Base-by-base conservation (phyloP, 2,888 invertebrate genomes). In the Parnassius orleans region DNA sequence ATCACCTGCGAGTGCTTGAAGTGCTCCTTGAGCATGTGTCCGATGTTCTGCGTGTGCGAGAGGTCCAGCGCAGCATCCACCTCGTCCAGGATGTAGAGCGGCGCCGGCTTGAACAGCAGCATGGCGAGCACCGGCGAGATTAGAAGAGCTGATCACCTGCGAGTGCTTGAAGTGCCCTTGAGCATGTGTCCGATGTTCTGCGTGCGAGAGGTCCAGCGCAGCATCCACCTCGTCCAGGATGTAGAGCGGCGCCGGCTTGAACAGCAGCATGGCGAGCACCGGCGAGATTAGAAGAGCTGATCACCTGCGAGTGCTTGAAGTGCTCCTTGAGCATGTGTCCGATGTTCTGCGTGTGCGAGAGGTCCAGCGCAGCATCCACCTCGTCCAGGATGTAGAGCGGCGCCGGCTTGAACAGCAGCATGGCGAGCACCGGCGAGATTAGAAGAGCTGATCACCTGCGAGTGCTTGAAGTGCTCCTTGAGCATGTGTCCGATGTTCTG, bases 321-420 rank as follows among this genome's bases (percentile, higher is more conserved):
- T 98, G 98, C 12, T 86, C 80, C 79, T 19, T 19, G 55, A 99
- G 93, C 98, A 99, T 99, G 72, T 94, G 94, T 3, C 99, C 99
- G 77, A 99, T 99, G 89, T 99, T 99, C 90, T 99, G 99, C 11
- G 99, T 99, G 99, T n/a, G n/a, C 9, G 97, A 98, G 69, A 99
- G 94, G 92, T 99, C 99, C 41, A 99, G 93, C 10, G 99, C 99
- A 0, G 99, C 99, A 84, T 99, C 99, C 58, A 99, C 98, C 92
- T 99, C 99, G 86, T 99, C 99, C 76, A 99, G 93, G 84, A 99
- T 98, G 87, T 99, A 99, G n/a, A 99, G 93, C 9, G 99, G 99
- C 41, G 99, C 99, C 3, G 99, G 99, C 81, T 98, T 98, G 92
- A 98, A 99, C 74, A 97, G 1, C 7, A 44, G n/a, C 51, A 47